These are phyloP conservation scores for Lepidotrigona ventralis DNA, from an alignment of 1,140 invertebrate species.

Conservation along the genomic window DNA sequence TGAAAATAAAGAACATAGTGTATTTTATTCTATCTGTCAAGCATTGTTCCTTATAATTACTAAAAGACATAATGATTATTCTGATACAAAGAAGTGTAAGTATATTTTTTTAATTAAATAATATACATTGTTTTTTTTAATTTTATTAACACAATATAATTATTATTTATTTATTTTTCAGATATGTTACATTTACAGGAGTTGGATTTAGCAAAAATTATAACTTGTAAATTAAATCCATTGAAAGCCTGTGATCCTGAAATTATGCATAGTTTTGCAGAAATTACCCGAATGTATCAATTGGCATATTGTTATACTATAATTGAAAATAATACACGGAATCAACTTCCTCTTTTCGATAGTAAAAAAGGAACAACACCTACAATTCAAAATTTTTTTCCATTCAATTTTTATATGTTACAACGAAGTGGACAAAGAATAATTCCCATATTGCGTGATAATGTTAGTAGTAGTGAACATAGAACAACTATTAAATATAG, in stretches of 20 bases:
- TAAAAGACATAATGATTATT: conserved; percentile 92
- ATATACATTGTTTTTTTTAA: conserved; percentile 29
- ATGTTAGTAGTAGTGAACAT: neutral
- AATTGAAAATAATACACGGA: conserved; percentile 91
- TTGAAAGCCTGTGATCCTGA: conserved; percentile 88
- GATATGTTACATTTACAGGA: conserved; percentile 89
- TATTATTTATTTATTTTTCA: conserved; percentile 79
- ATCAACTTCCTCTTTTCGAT: conserved; percentile 82
- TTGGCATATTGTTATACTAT: conserved; percentile 95
- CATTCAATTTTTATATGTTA: conserved; percentile 90
- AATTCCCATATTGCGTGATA: conserved; percentile 70
- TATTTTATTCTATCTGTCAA: conserved; percentile 95
- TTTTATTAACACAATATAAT: neutral
- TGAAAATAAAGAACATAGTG: conserved; percentile 85
- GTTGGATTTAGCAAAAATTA: conserved; percentile 90
- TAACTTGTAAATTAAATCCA: conserved; percentile 92
- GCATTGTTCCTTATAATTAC: conserved; percentile 94
- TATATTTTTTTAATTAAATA: conserved; percentile 54
- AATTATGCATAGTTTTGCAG: conserved; percentile 91
- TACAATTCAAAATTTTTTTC: conserved; percentile 86
- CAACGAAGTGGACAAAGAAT: conserved; percentile 77
- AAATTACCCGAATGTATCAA: conserved; percentile 91
- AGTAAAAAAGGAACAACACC: conserved; percentile 77
- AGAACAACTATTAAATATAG: conserved; percentile 3
- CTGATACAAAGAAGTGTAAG: conserved; percentile 87